A percentile compares a stretch with the other conserved stretches of the same genome.
phyloP scores from a whole-genome alignment of 2,113 vertebrate species.

The Thinocorus orbignyianus region DNA sequence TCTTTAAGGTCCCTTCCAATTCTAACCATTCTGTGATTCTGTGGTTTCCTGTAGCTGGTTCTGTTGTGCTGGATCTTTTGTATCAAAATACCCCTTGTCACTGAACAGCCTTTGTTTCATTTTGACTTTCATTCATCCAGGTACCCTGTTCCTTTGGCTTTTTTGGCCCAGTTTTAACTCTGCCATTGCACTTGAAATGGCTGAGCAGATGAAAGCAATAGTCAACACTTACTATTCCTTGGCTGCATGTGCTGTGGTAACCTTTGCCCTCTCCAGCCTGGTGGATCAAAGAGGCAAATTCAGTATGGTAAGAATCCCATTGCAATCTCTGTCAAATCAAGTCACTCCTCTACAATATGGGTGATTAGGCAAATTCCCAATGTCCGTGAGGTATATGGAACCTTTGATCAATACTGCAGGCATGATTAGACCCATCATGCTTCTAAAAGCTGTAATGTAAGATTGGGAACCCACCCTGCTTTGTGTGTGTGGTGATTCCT shows the following conservation, averaged over 20 bases:
- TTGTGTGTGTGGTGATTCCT: neutral
- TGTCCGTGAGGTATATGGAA: neutral
- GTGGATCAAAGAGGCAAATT: constrained; percentile 87
- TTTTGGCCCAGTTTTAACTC: constrained; percentile 99
- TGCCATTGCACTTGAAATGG: constrained; percentile 69
- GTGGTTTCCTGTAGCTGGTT: neutral
- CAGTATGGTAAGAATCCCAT: constrained; percentile 82
- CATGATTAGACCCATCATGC: neutral
- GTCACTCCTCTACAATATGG: neutral
- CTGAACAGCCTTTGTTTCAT: neutral
- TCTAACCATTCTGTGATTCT: too few species aligned
- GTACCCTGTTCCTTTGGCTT: constrained; percentile 88
- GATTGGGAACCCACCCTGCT: too few species aligned
- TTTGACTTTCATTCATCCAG: constrained; percentile 45
- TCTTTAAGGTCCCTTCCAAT: too few species aligned
- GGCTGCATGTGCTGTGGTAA: constrained; percentile 82
- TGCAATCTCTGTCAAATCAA: accelerated
- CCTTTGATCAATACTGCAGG: neutral
- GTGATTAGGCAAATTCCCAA: neutral
- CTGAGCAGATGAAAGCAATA: constrained; percentile 73
- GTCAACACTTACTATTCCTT: constrained; percentile 93
- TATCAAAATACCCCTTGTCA: neutral
- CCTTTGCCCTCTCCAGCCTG: constrained; percentile 89
- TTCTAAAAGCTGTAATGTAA: neutral
- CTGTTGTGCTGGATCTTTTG: neutral